Evolutionary conservation across 2,113 vertebrate species (phyloP).

Genomic region (Zosterops japonicus): DNA sequence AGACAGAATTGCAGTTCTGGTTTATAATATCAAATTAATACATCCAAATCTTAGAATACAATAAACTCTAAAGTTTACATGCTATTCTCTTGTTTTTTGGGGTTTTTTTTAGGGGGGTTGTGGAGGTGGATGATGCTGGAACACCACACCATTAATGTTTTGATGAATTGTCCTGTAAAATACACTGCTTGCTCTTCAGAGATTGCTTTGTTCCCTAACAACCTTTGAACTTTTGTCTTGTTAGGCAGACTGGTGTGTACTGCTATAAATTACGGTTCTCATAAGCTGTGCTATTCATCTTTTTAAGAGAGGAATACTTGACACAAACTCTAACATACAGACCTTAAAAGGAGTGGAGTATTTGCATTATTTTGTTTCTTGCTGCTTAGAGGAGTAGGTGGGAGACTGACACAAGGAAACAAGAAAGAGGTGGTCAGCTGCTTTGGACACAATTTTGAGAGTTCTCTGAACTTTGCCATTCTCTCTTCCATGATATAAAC

Average conservation of each 20-base stretch:
- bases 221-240: conserved; percentile 11
- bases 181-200: not conserved
- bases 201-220: conserved; percentile 2
- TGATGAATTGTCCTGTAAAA: conserved; percentile 4
- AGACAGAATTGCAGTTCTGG: not conserved
- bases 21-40: not conserved
- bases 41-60: not conserved
- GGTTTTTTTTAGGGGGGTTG: no score
- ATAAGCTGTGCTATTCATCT: not conserved
- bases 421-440: not conserved
- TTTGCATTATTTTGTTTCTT: not conserved
- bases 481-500: conserved; percentile 39
- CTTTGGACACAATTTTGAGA: not conserved
- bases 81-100: not conserved
- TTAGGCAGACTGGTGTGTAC: not conserved
- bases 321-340: not conserved
- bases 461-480: conserved; percentile 24
- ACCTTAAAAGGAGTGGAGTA: not conserved
- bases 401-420: not conserved
- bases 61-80: not conserved
- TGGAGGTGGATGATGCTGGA: not conserved
- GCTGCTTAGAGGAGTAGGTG: not conserved
- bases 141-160: not conserved
- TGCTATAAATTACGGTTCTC: not conserved
- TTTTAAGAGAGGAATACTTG: not conserved